Percentiles rank a stretch among this genome's conserved stretches.
Evolutionary conservation across 2,113 vertebrate genomes (phyloP).

Genomic region (Cavia porcellus): DNA sequence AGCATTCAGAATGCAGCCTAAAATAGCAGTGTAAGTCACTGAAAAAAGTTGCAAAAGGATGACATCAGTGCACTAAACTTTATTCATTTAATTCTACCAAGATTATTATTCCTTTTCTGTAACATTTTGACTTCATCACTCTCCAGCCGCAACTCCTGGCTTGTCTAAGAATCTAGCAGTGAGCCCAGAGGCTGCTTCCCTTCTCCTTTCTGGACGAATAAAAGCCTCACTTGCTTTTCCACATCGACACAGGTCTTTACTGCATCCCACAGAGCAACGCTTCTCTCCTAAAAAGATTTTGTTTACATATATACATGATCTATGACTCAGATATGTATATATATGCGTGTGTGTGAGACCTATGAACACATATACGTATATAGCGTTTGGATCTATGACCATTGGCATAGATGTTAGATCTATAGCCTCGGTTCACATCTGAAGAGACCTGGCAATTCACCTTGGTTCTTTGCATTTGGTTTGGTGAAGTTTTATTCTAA

Average conservation of each 20-base stretch:
- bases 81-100: not conserved
- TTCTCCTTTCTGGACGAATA: constrained; percentile 1
- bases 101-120: not conserved
- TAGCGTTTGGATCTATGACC: not conserved
- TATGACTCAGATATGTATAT: not conserved
- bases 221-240: not conserved
- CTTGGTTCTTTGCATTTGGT: not conserved
- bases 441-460: not conserved
- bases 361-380: not conserved
- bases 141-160: fast-evolving
- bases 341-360: not conserved
- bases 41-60: not conserved
- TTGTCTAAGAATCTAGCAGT: not conserved
- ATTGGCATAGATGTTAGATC: not conserved
- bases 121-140: not conserved
- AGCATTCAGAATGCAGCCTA: not conserved
- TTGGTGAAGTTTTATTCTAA: not conserved
- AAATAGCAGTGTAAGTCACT: not conserved
- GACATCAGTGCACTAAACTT: not conserved
- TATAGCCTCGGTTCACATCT: too few species aligned
- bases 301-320: not conserved
- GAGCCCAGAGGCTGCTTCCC: not conserved
- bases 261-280: not conserved
- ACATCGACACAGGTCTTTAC: not conserved
- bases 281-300: not conserved